Evolutionary conservation across 2,797 vertebrate genomes (phyloP).

Genomic region (Pristis pectinata): DNA sequence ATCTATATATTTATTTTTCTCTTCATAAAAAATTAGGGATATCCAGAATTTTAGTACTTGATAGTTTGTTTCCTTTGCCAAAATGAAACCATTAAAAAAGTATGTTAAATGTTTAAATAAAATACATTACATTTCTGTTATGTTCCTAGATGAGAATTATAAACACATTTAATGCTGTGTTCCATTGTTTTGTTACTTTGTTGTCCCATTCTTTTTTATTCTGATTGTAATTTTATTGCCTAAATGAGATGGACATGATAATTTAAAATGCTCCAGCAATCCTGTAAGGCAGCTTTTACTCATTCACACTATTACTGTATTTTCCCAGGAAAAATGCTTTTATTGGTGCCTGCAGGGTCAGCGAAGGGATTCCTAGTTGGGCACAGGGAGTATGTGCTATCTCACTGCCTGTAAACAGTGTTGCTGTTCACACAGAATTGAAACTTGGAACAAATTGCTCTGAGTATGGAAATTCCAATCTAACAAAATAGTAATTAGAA

Average conservation of each 20-base stretch:
- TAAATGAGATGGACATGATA: neutral
- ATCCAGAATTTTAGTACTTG: neutral
- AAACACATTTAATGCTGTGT: neutral
- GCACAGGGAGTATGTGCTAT: constrained; percentile 26
- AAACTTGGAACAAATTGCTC: constrained; percentile 37
- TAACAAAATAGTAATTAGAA: constrained; percentile 13
- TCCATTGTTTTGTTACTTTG: neutral
- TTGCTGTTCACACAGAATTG: constrained; percentile 36
- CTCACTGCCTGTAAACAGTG: constrained; percentile 31
- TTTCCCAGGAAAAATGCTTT: constrained; percentile 33
- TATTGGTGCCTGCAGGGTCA: constrained; percentile 7
- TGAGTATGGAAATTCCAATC: constrained; percentile 33
- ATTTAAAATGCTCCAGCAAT: neutral
- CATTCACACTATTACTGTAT: constrained; percentile 27
- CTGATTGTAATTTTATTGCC: constrained; percentile 13
- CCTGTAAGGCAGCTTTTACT: neutral
- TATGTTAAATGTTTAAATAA: neutral
- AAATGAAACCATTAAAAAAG: neutral
- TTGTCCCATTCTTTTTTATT: neutral
- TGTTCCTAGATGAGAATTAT: neutral
- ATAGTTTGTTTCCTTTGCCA: neutral
- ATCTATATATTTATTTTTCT: constrained; percentile 17
- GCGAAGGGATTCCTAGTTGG: constrained; percentile 3
- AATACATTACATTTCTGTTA: neutral
- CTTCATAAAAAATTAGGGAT: neutral